phyloP scores from a whole-genome alignment of 2,113 vertebrate genomes.

The Anoplopoma fimbria region DNA sequence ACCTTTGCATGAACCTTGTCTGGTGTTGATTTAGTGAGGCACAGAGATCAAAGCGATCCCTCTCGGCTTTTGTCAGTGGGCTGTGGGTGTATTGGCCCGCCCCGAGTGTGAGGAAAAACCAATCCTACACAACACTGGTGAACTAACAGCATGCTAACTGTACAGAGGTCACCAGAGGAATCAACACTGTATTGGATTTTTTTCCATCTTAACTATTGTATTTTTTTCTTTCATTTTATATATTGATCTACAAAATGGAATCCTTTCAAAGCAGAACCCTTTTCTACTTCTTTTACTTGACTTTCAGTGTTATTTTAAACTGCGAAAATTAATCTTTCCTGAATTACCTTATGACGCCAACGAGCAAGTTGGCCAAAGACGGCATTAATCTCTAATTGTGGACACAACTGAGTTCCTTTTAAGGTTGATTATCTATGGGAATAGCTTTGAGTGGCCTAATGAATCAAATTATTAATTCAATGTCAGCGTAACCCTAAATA shows the following conservation, averaged over 20 bases:
- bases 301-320: constrained; percentile 73
- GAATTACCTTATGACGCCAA: constrained; percentile 74
- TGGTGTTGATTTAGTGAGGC: constrained; percentile 85
- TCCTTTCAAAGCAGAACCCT: constrained; percentile 2
- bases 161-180: constrained; percentile 37
- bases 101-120: constrained; percentile 68
- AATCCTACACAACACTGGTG: constrained; percentile 31
- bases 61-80: constrained; percentile 68
- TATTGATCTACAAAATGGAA: background rate
- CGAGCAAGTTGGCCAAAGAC: constrained; percentile 68
- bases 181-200: constrained; percentile 7
- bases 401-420: constrained; percentile 73
- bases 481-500: constrained; percentile 77
- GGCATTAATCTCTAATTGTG: constrained; percentile 77
- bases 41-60: constrained; percentile 79
- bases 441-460: constrained; percentile 78
- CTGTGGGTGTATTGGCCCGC: constrained; percentile 47
- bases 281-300: constrained; percentile 71
- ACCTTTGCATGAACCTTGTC: constrained; percentile 84
- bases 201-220: background rate
- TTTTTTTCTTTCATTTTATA: background rate
- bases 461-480: constrained; percentile 80
- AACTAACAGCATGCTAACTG: constrained; percentile 44
- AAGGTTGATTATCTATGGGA: constrained; percentile 83
- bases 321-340: constrained; percentile 72